A percentile compares a stretch with the other conserved stretches of the same genome.
These are phyloP conservation scores for Watersipora subatra DNA, from an alignment of 1,140 invertebrate genomes.

Conservation along the genomic window DNA sequence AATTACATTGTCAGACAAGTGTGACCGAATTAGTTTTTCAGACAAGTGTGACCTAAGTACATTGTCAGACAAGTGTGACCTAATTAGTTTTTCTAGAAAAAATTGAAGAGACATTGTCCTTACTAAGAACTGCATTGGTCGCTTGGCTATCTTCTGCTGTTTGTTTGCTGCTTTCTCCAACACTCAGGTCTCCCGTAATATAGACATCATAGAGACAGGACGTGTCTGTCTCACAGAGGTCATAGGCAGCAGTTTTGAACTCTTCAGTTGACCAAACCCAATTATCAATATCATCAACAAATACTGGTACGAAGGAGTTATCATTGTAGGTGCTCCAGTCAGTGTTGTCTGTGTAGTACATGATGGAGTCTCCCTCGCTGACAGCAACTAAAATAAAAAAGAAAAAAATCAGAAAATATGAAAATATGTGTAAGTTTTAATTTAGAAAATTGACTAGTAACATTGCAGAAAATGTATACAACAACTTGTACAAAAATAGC, in stretches of 20 bases:
- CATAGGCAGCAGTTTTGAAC: neutral
- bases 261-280: neutral
- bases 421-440: neutral
- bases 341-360: neutral
- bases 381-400: neutral
- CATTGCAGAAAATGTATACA: neutral
- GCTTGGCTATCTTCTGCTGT: neutral
- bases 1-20: too few relatives aligned
- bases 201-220: neutral
- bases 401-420: neutral
- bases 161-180: neutral
- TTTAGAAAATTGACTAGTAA: neutral
- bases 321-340: neutral
- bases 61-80: neutral
- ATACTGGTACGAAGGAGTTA: neutral
- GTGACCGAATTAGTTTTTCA: neutral
- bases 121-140: neutral
- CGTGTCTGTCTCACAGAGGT: neutral
- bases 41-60: too few relatives aligned
- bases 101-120: neutral
- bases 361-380: neutral
- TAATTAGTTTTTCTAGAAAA: neutral
- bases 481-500: neutral
- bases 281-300: neutral
- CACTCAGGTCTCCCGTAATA: neutral